Conservation (phyloP, 2,888 invertebrate species). For the Drosophila stalkeri region DNA sequence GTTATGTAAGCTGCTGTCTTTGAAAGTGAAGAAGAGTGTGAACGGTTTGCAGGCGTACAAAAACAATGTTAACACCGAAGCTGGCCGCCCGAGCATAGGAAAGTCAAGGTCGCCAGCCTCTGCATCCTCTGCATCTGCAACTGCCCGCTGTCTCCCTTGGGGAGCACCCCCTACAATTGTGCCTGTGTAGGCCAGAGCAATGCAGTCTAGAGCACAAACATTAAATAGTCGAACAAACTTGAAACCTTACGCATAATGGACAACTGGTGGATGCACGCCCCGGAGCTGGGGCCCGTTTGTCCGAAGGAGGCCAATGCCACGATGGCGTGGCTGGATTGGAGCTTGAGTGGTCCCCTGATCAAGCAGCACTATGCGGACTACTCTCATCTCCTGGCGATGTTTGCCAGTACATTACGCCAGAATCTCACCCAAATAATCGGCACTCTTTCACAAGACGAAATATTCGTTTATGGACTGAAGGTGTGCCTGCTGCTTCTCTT, state of each 20-base stretch:
- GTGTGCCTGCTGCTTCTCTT: constrained; percentile 72
- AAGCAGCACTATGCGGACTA: constrained; percentile 40
- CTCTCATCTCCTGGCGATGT: constrained; percentile 41
- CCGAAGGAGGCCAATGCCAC: constrained; percentile 66
- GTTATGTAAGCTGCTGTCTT: constrained; percentile 66
- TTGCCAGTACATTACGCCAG: constrained; percentile 24
- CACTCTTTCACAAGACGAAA: constrained; percentile 62
- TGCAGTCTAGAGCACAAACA: constrained; percentile 52
- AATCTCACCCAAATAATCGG: constrained; percentile 33
- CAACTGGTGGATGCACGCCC: constrained; percentile 55
- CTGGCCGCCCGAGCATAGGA: constrained; percentile 56
- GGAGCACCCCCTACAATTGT: constrained; percentile 37
- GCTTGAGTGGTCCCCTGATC: constrained; percentile 27
- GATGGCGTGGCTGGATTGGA: constrained; percentile 20
- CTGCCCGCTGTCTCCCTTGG: neutral
- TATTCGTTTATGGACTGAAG: constrained; percentile 77
- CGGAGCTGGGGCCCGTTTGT: constrained; percentile 45
- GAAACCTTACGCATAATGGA: constrained; percentile 41
- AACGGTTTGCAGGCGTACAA: constrained; percentile 34
- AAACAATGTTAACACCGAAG: constrained; percentile 56
- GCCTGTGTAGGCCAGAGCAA: constrained; percentile 37
- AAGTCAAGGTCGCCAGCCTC: constrained; percentile 68
- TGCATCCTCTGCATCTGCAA: neutral
- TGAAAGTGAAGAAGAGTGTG: constrained; percentile 31
- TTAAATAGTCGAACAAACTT: constrained; percentile 30